Conservation (phyloP, 1,140 invertebrate genomes). For the Brachionus manjavacas region DNA sequence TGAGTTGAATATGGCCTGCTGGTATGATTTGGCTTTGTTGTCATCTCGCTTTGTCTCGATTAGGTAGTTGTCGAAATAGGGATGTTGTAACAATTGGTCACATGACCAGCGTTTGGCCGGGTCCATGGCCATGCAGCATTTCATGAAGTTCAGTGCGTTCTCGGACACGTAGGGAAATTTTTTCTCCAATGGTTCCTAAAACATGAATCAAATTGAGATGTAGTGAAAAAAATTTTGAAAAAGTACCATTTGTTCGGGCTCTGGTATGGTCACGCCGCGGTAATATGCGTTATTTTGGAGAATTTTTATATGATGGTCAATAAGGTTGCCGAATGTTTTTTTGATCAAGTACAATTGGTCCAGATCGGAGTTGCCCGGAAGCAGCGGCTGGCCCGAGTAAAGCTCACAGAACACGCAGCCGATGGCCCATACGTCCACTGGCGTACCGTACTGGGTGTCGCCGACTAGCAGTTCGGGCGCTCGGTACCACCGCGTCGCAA, state of each 20-base stretch:
- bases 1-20: conserved; percentile 28
- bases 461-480: conserved; percentile 90
- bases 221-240: background rate
- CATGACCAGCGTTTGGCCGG: conserved; percentile 80
- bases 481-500: conserved; percentile 96
- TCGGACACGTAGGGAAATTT: conserved; percentile 71
- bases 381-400: conserved; percentile 68
- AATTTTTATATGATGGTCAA: conserved; percentile 86
- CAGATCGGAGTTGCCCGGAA: conserved; percentile 95
- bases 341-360: conserved; percentile 94
- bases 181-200: conserved; percentile 68
- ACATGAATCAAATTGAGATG: background rate
- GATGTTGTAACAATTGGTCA: conserved; percentile 79
- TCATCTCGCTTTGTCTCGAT: conserved; percentile 36
- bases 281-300: conserved; percentile 94
- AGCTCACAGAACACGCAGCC: conserved; percentile 89
- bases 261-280: conserved; percentile 72
- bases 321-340: conserved; percentile 77
- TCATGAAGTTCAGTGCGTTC: conserved; percentile 75
- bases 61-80: conserved; percentile 66
- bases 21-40: conserved; percentile 37
- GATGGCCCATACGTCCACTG: conserved; percentile 92
- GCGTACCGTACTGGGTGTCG: conserved; percentile 90
- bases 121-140: conserved; percentile 90
- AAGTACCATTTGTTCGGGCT: conserved; percentile 63